Percentiles rank a stretch among this genome's conserved stretches.
Conservation (phyloP, 92 coral and sea anemone genomes). For the Montipora capitata region DNA sequence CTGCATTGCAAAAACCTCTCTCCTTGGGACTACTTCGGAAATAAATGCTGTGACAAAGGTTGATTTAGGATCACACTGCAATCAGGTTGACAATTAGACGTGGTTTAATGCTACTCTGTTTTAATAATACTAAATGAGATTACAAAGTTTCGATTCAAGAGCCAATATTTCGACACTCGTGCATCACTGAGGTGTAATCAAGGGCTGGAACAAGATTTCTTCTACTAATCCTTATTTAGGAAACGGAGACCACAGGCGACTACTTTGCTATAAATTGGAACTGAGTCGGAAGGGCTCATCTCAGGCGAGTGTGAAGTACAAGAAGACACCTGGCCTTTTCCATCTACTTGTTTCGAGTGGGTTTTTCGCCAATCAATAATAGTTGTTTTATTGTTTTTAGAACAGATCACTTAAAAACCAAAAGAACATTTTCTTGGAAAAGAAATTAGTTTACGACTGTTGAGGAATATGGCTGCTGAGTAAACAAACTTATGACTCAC, state of each 20-base stretch:
- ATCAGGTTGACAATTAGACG: too few relatives aligned
- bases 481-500: slow-evolving; percentile 68
- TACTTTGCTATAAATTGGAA: not conserved
- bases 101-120: too few relatives aligned
- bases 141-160: too few relatives aligned
- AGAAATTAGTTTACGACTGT: slow-evolving; percentile 31
- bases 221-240: too few relatives aligned
- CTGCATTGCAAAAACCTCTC: not conserved
- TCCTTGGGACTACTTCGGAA: not conserved
- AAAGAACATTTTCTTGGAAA: slow-evolving; percentile 9
- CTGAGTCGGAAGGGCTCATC: not conserved
- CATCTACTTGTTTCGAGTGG: not conserved
- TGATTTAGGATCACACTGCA: not conserved
- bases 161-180: too few relatives aligned
- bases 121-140: too few relatives aligned
- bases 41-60: not conserved
- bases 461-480: slow-evolving; percentile 41
- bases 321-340: too few relatives aligned
- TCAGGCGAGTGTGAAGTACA: too few relatives aligned
- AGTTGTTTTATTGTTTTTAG: not conserved
- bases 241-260: too few relatives aligned
- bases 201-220: too few relatives aligned
- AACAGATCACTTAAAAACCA: not conserved
- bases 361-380: not conserved
- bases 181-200: too few relatives aligned